These are phyloP conservation scores for Cephus pygmeus DNA, from an alignment of 2,888 invertebrate genomes.

Conservation along the genomic window DNA sequence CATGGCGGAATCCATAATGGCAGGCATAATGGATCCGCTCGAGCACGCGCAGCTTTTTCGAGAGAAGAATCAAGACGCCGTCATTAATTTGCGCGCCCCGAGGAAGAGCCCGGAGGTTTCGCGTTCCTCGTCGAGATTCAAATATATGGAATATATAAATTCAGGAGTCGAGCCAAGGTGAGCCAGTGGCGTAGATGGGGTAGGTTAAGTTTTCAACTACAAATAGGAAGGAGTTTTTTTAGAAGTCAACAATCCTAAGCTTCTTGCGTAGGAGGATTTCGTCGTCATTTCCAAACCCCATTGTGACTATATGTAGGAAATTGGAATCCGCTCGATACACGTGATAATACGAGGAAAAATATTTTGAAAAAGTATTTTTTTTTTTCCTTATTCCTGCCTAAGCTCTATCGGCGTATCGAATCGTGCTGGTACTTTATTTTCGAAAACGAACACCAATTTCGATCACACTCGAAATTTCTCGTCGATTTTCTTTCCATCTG, in stretches of 20 bases:
- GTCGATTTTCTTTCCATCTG: background rate
- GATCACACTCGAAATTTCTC: constrained; percentile 41
- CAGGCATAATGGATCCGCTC: background rate
- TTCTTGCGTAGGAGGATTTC: background rate
- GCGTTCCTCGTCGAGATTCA: background rate
- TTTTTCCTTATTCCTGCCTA: too few species aligned
- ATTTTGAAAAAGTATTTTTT: background rate
- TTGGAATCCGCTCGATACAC: background rate
- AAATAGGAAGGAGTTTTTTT: background rate
- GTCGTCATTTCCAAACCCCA: background rate
- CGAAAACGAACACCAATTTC: constrained; percentile 41
- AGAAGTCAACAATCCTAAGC: background rate
- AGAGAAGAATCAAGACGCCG: background rate
- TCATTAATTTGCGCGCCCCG: background rate
- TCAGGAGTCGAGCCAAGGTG: background rate
- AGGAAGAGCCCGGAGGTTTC: background rate
- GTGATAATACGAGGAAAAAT: background rate
- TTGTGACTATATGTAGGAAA: background rate
- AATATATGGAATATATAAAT: background rate
- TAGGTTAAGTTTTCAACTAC: background rate
- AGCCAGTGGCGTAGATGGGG: background rate
- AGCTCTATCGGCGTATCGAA: background rate
- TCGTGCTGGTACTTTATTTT: background rate
- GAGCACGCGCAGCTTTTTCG: background rate
- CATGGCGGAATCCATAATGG: background rate